Evolutionary conservation across 2,113 vertebrate genomes (phyloP), one percentile per base, ranked within the genome.

Genomic region (Leptocoma aspasia): DNA sequence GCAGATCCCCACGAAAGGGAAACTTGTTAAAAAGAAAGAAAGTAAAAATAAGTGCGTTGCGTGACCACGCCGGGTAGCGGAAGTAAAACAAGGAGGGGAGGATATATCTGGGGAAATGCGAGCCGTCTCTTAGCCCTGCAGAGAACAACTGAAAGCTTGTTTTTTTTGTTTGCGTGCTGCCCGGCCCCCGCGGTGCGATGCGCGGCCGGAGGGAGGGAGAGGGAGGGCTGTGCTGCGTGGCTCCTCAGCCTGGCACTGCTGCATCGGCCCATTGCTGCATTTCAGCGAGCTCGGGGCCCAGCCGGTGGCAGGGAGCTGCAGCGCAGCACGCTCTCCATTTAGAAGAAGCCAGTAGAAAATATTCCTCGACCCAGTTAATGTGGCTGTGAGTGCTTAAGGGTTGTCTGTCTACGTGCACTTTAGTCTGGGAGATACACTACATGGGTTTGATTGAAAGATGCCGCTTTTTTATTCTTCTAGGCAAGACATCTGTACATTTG

Each of bases 401-500:
- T 31, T 90, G 75, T 57, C 21, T 59, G 1, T 37, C 31, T 56
- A 1, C 4, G 1, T 31, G 41, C 53, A 0, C 7, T 2, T 39
- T 6, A 54, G 52, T 31, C 50, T 37, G 42, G 50, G 39, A 45
- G 50, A 24, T 30, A 3, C 39, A 4, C 23, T 41, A 1, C 5
- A 0, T 24, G 73, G 57, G 7, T 72, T 70, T 75, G 41, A 81
- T 39, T 94, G 76, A 95, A 60, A 94, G 96, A 87, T 10, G 2
- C 63, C 5, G 24, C n/a, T n/a, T n/a, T 91, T 18, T 95, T 92
- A 44, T 50, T 96, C 37, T 97, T 97, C 35, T 77, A 98, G 98
- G 98, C 98, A 39, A 98, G 98, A 33, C 98, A 98, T 95, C 98
- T 98, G 85, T 98, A 98, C 83, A 98, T 98, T 93, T 98, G 98